Evolutionary conservation across 2,113 vertebrate genomes (phyloP).

Genomic region (Bettongia penicillata): DNA sequence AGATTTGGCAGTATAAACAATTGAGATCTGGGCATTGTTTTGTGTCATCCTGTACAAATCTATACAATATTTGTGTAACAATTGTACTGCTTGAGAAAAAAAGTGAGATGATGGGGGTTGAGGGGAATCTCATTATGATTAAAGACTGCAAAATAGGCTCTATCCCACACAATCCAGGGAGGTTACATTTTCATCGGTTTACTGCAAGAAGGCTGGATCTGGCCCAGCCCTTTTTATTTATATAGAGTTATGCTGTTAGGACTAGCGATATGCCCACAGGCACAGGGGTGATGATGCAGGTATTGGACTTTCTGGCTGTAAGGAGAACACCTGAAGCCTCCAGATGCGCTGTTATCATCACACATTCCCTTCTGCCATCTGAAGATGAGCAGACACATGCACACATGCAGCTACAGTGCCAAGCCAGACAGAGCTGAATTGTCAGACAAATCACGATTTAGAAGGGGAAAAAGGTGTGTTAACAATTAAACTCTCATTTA

Average conservation of each 20-base stretch:
- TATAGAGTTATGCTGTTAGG: background rate
- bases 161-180: background rate
- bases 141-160: background rate
- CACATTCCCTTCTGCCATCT: background rate
- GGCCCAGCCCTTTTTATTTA: background rate
- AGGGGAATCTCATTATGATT: background rate
- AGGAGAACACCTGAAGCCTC: background rate
- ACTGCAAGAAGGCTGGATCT: background rate
- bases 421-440: background rate
- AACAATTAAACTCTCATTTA: background rate
- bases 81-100: background rate
- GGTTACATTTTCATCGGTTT: background rate
- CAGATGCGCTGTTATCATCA: background rate
- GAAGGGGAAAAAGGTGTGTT: background rate
- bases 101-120: background rate
- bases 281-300: background rate
- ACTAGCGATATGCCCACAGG: background rate
- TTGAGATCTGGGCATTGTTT: background rate
- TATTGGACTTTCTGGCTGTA: background rate
- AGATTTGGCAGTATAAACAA: background rate
- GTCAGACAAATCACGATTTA: background rate
- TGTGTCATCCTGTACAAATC: background rate
- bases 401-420: background rate
- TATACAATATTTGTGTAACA: background rate
- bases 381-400: background rate